Percentiles rank a stretch among this genome's conserved stretches.
These are phyloP conservation scores for Achatina immaculata DNA, from an alignment of 1,140 invertebrate species.

Conservation along the genomic window DNA sequence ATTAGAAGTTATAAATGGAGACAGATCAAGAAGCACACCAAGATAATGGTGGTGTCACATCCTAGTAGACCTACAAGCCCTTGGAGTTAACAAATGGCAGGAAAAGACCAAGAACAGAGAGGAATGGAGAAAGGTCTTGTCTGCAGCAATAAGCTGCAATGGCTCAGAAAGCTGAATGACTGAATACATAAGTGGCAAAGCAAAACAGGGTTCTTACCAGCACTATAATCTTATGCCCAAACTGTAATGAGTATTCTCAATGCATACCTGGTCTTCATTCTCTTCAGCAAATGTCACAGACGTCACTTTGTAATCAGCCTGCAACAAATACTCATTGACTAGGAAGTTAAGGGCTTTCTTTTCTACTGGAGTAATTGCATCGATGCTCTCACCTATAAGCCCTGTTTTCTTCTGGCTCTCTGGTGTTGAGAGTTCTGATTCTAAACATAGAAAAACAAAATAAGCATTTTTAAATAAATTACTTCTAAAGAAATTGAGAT, in stretches of 20 bases:
- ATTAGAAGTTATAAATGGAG: no score
- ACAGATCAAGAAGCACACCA: no score
- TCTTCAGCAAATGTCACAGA: conserved; percentile 94
- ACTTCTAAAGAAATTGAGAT: neutral
- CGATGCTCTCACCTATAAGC: conserved; percentile 62
- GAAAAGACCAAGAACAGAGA: no score
- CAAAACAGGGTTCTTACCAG: no score
- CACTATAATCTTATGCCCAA: no score
- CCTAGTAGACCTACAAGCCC: no score
- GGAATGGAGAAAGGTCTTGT: no score
- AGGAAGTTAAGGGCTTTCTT: conserved; percentile 88
- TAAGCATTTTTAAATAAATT: neutral
- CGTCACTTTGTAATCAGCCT: conserved; percentile 87
- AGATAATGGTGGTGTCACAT: no score
- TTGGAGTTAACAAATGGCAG: no score
- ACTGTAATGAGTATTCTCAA: neutral
- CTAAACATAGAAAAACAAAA: conserved; percentile 67
- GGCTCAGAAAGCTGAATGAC: no score
- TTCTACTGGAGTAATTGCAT: conserved; percentile 85
- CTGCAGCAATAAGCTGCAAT: no score
- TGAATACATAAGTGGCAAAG: no score
- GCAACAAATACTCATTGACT: conserved; percentile 88
- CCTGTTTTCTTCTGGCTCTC: conserved; percentile 61
- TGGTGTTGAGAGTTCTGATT: conserved; percentile 76
- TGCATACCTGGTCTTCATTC: conserved; percentile 84